These are phyloP conservation scores for Microctonus hyperodae DNA, from an alignment of 2,888 invertebrate genomes.

Conservation along the genomic window DNA sequence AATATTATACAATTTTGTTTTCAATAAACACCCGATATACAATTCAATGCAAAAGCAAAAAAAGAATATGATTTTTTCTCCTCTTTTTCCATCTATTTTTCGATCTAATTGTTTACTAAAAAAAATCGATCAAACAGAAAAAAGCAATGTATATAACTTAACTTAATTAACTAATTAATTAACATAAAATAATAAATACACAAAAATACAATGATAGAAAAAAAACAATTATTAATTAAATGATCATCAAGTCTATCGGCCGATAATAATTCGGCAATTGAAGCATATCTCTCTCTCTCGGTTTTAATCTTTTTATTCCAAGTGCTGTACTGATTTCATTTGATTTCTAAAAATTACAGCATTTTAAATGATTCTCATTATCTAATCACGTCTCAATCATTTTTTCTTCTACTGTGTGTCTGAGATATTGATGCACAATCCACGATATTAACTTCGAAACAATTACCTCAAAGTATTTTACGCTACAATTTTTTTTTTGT, in stretches of 20 bases:
- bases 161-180: slow-evolving; percentile 7
- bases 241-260: slow-evolving; percentile 22
- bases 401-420: not conserved
- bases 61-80: not conserved
- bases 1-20: not conserved
- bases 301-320: not conserved
- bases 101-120: too few relatives aligned
- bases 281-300: not conserved
- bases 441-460: not conserved
- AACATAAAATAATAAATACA: slow-evolving; percentile 25
- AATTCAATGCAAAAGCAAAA: not conserved
- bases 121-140: not conserved
- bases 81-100: not conserved
- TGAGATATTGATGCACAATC: not conserved
- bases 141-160: slow-evolving; percentile 1
- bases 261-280: slow-evolving; percentile 15
- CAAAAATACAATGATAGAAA: slow-evolving; percentile 9
- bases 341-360: not conserved
- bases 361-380: not conserved
- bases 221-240: slow-evolving; percentile 1
- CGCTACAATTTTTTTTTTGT: not conserved
- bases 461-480: not conserved
- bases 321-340: not conserved
- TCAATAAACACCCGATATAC: not conserved
- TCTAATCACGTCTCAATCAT: not conserved